Base-by-base conservation (phyloP, 37 sponge, comb jelly and placozoan genomes). In the Diacarnus erythraeanus region DNA sequence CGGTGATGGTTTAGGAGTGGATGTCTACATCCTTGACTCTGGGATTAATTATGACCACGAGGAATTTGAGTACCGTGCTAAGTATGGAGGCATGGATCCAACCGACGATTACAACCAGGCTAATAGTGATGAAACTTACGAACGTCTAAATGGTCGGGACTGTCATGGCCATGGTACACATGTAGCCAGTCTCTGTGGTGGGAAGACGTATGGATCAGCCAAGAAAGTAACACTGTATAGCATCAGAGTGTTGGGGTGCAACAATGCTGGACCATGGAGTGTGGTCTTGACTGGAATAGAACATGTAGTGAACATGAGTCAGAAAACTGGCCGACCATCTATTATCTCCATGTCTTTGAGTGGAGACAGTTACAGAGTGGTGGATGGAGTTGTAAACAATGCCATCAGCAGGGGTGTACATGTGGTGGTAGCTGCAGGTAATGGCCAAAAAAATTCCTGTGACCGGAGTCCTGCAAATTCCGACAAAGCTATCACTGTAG, bases 141-240 rank as follows among this genome's bases (percentile, higher is more conserved):
- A 12, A 9, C 57, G 37, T 18, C 63, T 33, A 40, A 37, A 51
- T 18, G 93, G 93, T 0, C 20, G 61, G 12, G 93, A 92, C 42
- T 92, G 93, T 69, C 77, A 88, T 40, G 93, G 93, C 8, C 93
- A 92, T 68, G 93, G 93, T 1, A 92, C 93, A 0, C 93, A 92
- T 58, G 85, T 92, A 18, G 81, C 93, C 30, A 84, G 85, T 58
- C 56, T 92, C 12, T 60, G 78, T 64, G 93, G 82, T 9, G 93
- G 93, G 25, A 76, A 75, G 30, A 92, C 85, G 29, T 88, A 75
- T 59, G 93, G 93, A 5, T 58, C 77, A 39, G 93, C 93, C 6
- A 88, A 84, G 71, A 60, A 72, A 35, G 85, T 66, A 4, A 72
- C 37, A 4, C 29, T 92, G 38, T 84, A 74, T 63, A 92, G 93